phyloP scores from a whole-genome alignment of 2,888 invertebrate genomes.

The Ariolimax columbianus region DNA sequence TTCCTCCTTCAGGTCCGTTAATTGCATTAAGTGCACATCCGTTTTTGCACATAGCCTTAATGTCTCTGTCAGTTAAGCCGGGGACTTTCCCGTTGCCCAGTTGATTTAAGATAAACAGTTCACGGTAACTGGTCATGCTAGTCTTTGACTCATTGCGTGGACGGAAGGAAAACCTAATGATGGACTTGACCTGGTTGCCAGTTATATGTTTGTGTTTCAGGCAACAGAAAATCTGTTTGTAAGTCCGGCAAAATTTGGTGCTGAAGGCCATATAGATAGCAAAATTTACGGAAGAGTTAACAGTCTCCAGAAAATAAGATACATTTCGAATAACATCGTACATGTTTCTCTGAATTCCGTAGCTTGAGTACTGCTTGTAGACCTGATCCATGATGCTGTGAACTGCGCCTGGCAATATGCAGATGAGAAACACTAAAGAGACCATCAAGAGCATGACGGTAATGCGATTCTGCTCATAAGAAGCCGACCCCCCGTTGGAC shows the following conservation, averaged over 20 bases:
- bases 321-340: constrained; percentile 62
- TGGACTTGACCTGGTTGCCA: constrained; percentile 37
- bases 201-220: constrained; percentile 44
- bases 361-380: constrained; percentile 60
- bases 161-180: constrained; percentile 50
- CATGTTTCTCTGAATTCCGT: constrained; percentile 61
- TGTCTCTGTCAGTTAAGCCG: constrained; percentile 15
- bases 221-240: constrained; percentile 69
- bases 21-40: constrained; percentile 13
- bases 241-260: constrained; percentile 65
- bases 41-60: constrained; percentile 11
- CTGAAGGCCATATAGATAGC: constrained; percentile 72
- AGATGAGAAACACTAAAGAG: constrained; percentile 68
- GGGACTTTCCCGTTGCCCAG: constrained; percentile 18
- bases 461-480: constrained; percentile 64
- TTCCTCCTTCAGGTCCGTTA: constrained; percentile 22
- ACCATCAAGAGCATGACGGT: constrained; percentile 71
- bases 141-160: constrained; percentile 41
- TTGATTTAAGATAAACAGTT: constrained; percentile 49
- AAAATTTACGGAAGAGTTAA: constrained; percentile 72
- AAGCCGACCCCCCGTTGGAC: constrained; percentile 40
- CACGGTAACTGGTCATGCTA: constrained; percentile 45
- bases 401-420: constrained; percentile 71
- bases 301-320: constrained; percentile 68
- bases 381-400: constrained; percentile 64